Base-by-base conservation (phyloP, 37 sponge, comb jelly and placozoan genomes). In the Aplysina aerophoba region DNA sequence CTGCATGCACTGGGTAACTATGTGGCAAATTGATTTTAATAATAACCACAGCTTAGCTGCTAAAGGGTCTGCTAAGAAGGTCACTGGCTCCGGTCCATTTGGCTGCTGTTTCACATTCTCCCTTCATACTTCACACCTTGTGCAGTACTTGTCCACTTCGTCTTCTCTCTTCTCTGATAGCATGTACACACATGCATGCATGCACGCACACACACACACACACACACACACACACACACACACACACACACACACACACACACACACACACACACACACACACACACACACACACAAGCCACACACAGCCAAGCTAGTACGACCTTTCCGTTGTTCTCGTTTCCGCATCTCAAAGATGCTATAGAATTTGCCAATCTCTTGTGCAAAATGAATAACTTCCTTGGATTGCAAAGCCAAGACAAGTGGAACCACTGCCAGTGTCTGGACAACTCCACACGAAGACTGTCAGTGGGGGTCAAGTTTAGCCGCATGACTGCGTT, bases 361-460 rank as follows among this genome's bases (percentile, higher is more conserved):
- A 62, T 27, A 14, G 63, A 62, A 62, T 13, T 62, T 62, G 25
- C 63, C 63, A 62, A 62, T 11, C 63, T 62, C 63, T 62, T 25
- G 63, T 62, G 63, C 63, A 57, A 62, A 25, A 62, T 13, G 25
- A 25, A 62, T 13, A 62, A 3, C 12, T 62, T 62, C 25, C 63
- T 62, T 62, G 63, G 63, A 2, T 22, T 62, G 63, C 63, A 62
- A 62, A 62, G 11, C 63, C 63, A 62, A 62, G 63, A 25, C 25
- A 62, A 62, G 63, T 62, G 5, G 63, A 62, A 11, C 63, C 63
- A 62, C 63, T 62, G 63, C 11, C 12, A 11, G 63, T 62, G 11
- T 62, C 63, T 22, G n/a, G 63, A 62, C 63, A 14, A 62, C 63
- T 62, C 63, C 63, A 62, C 63, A 62, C 63, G 63, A 62, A 62